phyloP scores from a whole-genome alignment of 2,797 vertebrate species.

The Sorex maritimensis region DNA sequence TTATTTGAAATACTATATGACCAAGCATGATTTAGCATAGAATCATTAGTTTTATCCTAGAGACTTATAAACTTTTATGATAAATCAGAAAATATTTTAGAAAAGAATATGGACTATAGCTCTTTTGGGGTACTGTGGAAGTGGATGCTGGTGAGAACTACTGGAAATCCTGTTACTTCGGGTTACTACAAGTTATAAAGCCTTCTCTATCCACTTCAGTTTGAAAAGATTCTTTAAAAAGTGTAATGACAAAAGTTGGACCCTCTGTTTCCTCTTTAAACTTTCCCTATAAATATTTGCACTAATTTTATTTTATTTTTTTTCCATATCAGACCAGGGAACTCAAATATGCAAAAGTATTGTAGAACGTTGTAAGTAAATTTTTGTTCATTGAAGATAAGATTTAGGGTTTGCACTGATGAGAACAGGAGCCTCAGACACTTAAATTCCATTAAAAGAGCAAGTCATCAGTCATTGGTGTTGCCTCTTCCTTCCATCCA shows the following conservation, averaged over 20 bases:
- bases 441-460: constrained; percentile 27
- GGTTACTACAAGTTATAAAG: constrained; percentile 22
- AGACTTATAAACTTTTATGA: constrained; percentile 14
- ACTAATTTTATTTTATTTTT: no score
- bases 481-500: background rate
- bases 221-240: constrained; percentile 25
- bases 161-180: background rate
- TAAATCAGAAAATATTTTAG: constrained; percentile 56
- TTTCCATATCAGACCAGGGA: no score
- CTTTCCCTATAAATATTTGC: background rate
- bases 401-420: constrained; percentile 19
- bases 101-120: background rate
- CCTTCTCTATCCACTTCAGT: background rate
- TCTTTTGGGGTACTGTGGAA: background rate
- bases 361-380: constrained; percentile 31
- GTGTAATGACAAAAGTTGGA: constrained; percentile 23
- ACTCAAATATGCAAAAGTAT: background rate
- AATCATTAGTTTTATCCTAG: constrained; percentile 15
- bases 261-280: constrained; percentile 34
- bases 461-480: constrained; percentile 25
- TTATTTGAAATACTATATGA: constrained; percentile 28
- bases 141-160: background rate
- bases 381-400: constrained; percentile 32
- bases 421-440: constrained; percentile 36
- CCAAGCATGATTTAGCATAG: constrained; percentile 3